Conservation (phyloP, 2,113 vertebrate species). For the Tursiops truncatus region DNA sequence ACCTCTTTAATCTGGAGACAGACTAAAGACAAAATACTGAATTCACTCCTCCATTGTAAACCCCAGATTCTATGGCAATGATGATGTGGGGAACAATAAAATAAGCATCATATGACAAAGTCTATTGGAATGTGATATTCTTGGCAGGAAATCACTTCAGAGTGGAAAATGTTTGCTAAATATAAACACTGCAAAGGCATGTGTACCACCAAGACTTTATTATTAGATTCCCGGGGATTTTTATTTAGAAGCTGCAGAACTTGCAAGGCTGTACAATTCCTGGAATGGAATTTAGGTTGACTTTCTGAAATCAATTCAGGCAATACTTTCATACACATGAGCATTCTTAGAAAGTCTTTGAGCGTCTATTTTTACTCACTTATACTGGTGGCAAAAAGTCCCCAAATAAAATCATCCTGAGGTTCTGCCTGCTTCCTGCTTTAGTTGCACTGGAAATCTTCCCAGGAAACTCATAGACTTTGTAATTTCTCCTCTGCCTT, state of each 20-base stretch:
- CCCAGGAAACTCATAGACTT: not conserved
- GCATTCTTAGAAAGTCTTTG: slow-evolving; percentile 78
- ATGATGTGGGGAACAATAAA: slow-evolving; percentile 63
- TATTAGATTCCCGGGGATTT: slow-evolving; percentile 69
- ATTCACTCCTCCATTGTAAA: slow-evolving; percentile 42
- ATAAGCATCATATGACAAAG: slow-evolving; percentile 51
- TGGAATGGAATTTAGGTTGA: slow-evolving; percentile 73
- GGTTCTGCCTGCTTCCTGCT: slow-evolving; percentile 51
- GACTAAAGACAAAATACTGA: slow-evolving; percentile 62
- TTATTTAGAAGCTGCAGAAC: slow-evolving; percentile 72
- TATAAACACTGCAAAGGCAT: slow-evolving; percentile 67
- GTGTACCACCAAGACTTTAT: slow-evolving; percentile 65
- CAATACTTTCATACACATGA: slow-evolving; percentile 49
- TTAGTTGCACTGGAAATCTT: slow-evolving; percentile 31
- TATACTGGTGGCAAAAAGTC: slow-evolving; percentile 22
- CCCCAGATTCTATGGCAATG: not conserved
- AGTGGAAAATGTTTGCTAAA: slow-evolving; percentile 75
- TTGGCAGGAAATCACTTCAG: slow-evolving; percentile 68
- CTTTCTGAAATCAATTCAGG: slow-evolving; percentile 66
- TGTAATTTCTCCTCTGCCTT: not conserved
- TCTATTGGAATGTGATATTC: slow-evolving; percentile 65
- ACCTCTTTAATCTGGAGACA: slow-evolving; percentile 57
- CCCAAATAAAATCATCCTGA: slow-evolving; percentile 66
- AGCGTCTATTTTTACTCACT: slow-evolving; percentile 67
- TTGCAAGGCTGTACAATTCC: slow-evolving; percentile 52